A percentile compares a stretch with the other conserved stretches of the same genome.
Evolutionary conservation across 2,113 vertebrate species (phyloP).

Genomic region (Pelusios castaneus): DNA sequence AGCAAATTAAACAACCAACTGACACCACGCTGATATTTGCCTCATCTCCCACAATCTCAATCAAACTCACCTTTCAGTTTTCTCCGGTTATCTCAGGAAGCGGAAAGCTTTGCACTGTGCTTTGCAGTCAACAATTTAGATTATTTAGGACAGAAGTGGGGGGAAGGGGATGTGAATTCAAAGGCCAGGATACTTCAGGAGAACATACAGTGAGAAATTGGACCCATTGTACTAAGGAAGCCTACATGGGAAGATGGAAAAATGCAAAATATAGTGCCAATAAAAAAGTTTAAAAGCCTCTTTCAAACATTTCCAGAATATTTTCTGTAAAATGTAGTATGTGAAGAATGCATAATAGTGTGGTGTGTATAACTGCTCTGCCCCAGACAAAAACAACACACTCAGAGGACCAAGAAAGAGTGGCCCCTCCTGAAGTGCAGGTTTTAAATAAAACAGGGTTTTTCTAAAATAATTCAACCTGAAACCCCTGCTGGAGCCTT

Average conservation of each 20-base stretch:
- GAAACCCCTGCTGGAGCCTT: neutral
- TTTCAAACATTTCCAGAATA: constrained; percentile 6
- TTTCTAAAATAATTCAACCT: neutral
- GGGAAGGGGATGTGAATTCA: neutral
- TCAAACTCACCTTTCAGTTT: neutral
- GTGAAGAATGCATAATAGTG: neutral
- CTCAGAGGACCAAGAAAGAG: neutral
- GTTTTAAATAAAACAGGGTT: neutral
- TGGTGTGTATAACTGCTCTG: neutral
- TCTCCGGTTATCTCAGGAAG: neutral
- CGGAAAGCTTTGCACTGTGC: neutral
- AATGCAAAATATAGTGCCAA: neutral
- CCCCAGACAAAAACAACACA: fast-evolving
- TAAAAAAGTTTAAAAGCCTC: neutral
- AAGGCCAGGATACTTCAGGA: neutral
- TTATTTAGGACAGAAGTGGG: neutral
- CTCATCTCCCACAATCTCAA: neutral
- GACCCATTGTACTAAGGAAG: neutral
- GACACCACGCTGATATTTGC: neutral
- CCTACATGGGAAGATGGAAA: neutral
- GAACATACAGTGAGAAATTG: neutral
- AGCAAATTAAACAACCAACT: constrained; percentile 20
- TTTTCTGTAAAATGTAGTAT: neutral
- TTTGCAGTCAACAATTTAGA: neutral
- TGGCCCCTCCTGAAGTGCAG: neutral